Conservation (phyloP, 2,113 vertebrate species). For the Pongo abelii region DNA sequence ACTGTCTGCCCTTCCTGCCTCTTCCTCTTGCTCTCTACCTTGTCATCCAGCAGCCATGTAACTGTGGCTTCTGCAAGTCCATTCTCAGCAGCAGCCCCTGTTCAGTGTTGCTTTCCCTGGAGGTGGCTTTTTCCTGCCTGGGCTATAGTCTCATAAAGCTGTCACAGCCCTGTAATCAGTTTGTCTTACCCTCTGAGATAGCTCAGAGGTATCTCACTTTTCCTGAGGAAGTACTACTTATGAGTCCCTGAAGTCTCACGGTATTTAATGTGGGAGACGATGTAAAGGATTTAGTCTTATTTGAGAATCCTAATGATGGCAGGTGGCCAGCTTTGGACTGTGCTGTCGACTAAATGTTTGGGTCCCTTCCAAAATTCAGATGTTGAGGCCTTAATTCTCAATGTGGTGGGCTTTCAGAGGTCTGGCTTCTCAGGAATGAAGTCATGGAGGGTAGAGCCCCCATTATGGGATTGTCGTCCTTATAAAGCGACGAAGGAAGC, state of each 20-base stretch:
- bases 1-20: too few relatives aligned
- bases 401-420: background rate
- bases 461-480: background rate
- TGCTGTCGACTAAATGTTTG: background rate
- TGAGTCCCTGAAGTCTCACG: background rate
- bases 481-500: background rate
- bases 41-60: accelerated
- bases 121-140: background rate
- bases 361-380: background rate
- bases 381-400: background rate
- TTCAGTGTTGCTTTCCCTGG: background rate
- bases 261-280: background rate
- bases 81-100: too few relatives aligned
- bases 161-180: background rate
- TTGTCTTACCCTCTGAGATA: background rate
- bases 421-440: background rate
- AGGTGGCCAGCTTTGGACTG: background rate
- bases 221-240: background rate
- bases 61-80: background rate
- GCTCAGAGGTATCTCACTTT: background rate
- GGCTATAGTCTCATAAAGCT: background rate
- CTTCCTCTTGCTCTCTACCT: background rate
- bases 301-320: background rate
- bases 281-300: background rate
- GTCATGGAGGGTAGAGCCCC: background rate